Conservation (phyloP, 1,140 invertebrate species). For the Meloidogyne floridensis region DNA sequence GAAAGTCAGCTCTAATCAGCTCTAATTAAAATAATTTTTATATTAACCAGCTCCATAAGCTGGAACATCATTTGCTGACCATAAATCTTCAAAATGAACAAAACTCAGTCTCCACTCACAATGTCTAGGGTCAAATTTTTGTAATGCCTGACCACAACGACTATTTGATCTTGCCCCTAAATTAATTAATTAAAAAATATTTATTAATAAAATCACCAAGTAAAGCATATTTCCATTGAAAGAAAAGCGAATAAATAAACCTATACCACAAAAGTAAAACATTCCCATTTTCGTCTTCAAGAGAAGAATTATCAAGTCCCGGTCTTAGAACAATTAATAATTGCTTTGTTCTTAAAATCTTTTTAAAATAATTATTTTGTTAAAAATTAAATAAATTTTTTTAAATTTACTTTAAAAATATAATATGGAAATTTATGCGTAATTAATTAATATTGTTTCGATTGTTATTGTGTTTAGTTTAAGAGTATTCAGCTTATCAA, state of each 20-base stretch:
- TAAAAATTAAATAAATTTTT: background rate
- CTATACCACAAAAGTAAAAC: slow-evolving; percentile 2
- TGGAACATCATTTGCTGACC: slow-evolving; percentile 7
- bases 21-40: too few relatives aligned
- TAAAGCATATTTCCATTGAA: slow-evolving; percentile 19
- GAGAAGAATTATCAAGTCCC: background rate
- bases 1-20: too few relatives aligned
- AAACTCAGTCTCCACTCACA: slow-evolving; percentile 21
- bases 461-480: too few relatives aligned
- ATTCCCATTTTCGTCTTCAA: background rate
- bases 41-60: slow-evolving; percentile 7
- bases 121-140: slow-evolving; percentile 7
- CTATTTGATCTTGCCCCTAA: background rate
- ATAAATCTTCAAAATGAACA: slow-evolving; percentile 20
- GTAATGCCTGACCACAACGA: slow-evolving; percentile 11
- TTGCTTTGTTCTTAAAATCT: slow-evolving; percentile 5
- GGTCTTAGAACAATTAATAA: slow-evolving; percentile 16
- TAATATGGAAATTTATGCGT: too few relatives aligned
- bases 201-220: background rate
- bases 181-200: slow-evolving; percentile 4
- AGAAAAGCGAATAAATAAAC: slow-evolving; percentile 14
- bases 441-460: too few relatives aligned
- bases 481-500: too few relatives aligned
- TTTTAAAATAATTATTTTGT: background rate
- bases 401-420: background rate